Evolutionary conservation across 1,140 invertebrate species (phyloP), one percentile per base, ranked within the genome.

Genomic region (Temnothorax nylanderi): DNA sequence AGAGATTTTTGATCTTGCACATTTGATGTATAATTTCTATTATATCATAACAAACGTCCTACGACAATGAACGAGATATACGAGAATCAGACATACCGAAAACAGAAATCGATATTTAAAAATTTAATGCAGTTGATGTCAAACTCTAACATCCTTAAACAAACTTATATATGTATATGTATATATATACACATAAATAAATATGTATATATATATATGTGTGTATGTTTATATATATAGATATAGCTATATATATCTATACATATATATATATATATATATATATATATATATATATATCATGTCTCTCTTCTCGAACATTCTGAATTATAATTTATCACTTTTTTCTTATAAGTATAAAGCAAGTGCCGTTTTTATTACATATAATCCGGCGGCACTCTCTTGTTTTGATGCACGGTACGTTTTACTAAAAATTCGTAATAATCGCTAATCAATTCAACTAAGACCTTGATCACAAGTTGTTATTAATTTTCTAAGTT

Each of bases 141-240:
- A 85, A 80, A 80, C 6, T 69, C 32, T 87, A 74, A 78, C 44
- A 90, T 69, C 26, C 4, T 37, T n/a, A 82, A 78, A 89, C 72
- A 89, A 34, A 84, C 34, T 21, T 64, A 34, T 62, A 3, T 34
- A 18, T 32, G 69, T 62, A 3, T 34, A 18, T 32, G 69, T 71
- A 62, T 86, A 71, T 71, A 58, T 80, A 34, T 37, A 3, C 26
- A 26, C 26, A 26, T 26, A 26, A 26, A 26, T 26, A 26, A 26
- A 26, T 26, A 26, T 26, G 26, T 34, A 18, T 32, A 62, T 77
- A 49, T 75, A 86, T 65, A n/a, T 71, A 62, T 86, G 64, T 71
- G 51, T 80, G 18, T 62, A 1, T 34, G 26, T 26, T 26, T 26
- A 26, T 26, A 26, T 26, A 26, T 26, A 26, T 26, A 26, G 26